Conservation (phyloP, 37 sponge, comb jelly and placozoan species). For the Trichoplax adhaerens region DNA sequence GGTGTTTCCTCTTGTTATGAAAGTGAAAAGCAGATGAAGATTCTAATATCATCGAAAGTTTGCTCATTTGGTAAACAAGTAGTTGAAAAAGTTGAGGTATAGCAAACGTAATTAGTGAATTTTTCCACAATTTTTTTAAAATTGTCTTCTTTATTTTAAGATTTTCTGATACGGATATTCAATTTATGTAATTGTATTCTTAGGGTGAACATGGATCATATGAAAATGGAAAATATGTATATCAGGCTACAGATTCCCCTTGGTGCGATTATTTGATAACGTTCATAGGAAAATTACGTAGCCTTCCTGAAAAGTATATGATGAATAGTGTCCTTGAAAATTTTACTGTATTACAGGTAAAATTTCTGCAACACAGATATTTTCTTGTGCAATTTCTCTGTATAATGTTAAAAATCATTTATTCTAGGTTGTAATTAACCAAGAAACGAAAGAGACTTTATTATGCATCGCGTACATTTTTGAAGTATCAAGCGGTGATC, state of each 20-base stretch:
- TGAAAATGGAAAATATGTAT: conserved; percentile 45
- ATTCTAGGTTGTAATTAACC: conserved; percentile 68
- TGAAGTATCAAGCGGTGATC: conserved; percentile 65
- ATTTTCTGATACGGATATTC: neutral
- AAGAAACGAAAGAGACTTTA: conserved; percentile 79
- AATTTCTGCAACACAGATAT: neutral
- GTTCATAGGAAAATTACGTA: conserved; percentile 80
- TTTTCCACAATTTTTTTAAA: neutral
- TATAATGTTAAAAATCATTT: neutral
- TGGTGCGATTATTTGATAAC: conserved; percentile 96
- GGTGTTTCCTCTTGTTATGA: conserved; percentile 34
- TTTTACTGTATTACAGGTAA: conserved; percentile 91
- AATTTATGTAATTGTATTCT: neutral
- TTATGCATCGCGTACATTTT: conserved; percentile 94
- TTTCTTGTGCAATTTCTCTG: neutral
- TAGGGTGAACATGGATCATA: neutral
- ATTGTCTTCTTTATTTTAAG: neutral
- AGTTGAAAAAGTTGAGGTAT: conserved; percentile 92
- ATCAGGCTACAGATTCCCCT: conserved; percentile 67
- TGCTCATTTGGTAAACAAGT: conserved; percentile 98
- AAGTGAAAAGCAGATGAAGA: conserved; percentile 62
- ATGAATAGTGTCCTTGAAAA: conserved; percentile 97
- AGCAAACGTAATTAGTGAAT: neutral
- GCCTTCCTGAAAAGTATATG: conserved; percentile 78
- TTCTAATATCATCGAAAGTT: conserved; percentile 84